Evolutionary conservation across 2,797 vertebrate species (phyloP), one percentile per base, ranked within the genome.

Genomic region (Carduelis carduelis): DNA sequence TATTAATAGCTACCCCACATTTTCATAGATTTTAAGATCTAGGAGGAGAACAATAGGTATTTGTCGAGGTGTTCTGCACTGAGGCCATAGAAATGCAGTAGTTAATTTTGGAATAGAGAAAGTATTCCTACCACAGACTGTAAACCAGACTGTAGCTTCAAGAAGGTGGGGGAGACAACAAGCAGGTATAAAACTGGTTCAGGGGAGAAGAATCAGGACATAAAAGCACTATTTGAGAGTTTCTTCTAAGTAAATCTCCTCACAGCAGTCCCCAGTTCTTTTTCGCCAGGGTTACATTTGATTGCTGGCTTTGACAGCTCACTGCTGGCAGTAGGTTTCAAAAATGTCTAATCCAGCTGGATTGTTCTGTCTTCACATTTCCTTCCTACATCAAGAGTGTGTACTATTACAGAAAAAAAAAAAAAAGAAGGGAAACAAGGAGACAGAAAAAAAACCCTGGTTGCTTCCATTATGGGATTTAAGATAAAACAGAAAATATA

Each of bases 281-380:
- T 96, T 87, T 95, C 44, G 15, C 87, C 74, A 66, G 85, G 74
- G 83, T 96, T 97, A 59, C 56, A 83, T 91, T 92, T 92, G 95
- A 93, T 94, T 94, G 85, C 94, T 94, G 91, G 52, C 76, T 95
- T 93, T 97, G 94, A 96, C 95, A 95, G 87, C 87, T 97, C 72
- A 44, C 93, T 91, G 92, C 94, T 96, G 93, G 91, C 95, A 91
- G 55, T 86, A 83, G 71, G 50, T 81, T 96, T 96, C 79, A 82
- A 88, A 94, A 95, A 94, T 93, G 89, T 94, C 93, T 97, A 91
- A 95, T 92, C 93, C 92, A 91, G 76, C 76, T 95, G 95, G 89
- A 94, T 95, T 91, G 91, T 81, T 94, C 92, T 87, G 72, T 94
- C 79, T 95, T 92, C 91, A 88, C 47, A 52, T 96, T 96, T 93